These are phyloP conservation scores for Archivesica marissinica DNA, from an alignment of 1,140 invertebrate species.

Conservation along the genomic window DNA sequence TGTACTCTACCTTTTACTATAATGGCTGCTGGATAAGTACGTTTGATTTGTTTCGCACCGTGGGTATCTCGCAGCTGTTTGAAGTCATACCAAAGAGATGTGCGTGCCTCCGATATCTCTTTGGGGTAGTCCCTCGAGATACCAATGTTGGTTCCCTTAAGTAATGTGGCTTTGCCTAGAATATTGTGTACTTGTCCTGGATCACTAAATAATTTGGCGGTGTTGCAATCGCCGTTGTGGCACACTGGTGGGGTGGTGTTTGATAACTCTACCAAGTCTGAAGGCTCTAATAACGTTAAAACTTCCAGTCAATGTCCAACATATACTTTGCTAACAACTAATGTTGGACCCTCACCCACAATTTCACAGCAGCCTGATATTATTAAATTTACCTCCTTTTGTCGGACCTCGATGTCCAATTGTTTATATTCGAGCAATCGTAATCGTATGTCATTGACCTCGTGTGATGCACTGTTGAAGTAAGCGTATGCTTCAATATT, in stretches of 20 bases:
- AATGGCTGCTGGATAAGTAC: not conserved
- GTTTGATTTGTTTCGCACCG: not conserved
- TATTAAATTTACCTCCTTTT: not conserved
- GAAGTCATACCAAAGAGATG: not conserved
- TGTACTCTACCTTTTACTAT: not conserved
- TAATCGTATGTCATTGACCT: not conserved
- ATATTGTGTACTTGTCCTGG: not conserved
- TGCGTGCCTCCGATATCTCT: not conserved
- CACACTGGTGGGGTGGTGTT: not conserved
- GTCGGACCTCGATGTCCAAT: not conserved
- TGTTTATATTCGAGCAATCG: not conserved
- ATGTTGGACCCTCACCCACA: not conserved
- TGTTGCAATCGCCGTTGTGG: not conserved
- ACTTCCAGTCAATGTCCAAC: not conserved
- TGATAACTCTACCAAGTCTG: not conserved
- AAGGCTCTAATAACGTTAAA: not conserved
- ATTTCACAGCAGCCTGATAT: not conserved
- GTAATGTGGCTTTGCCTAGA: not conserved
- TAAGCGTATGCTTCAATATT: not conserved
- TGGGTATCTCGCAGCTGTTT: not conserved
- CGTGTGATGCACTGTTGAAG: not conserved
- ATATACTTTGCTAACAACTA: not conserved
- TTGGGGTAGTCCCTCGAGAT: constrained; percentile 1
- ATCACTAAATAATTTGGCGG: not conserved
- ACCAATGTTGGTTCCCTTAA: not conserved